These are phyloP conservation scores for Tyto alba DNA, from an alignment of 2,113 vertebrate species.

Conservation along the genomic window DNA sequence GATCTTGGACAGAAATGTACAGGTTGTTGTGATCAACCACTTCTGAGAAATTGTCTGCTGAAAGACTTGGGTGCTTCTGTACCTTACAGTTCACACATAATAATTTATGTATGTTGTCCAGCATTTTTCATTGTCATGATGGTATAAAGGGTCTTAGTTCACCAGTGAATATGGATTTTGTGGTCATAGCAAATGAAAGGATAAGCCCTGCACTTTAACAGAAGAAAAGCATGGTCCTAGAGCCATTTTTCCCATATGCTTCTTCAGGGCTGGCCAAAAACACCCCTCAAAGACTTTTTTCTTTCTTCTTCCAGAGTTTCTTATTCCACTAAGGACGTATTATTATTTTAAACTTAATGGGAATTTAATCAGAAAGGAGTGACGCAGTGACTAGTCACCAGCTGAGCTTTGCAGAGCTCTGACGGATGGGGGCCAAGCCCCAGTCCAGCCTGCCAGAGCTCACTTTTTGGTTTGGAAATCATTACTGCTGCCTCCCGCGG, in stretches of 20 bases:
- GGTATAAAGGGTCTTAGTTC: background rate
- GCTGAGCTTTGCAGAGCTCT: constrained; percentile 21
- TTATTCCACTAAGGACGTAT: background rate
- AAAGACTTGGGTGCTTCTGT: constrained; percentile 37
- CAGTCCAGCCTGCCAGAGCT: constrained; percentile 23
- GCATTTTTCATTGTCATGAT: background rate
- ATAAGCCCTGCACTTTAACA: background rate
- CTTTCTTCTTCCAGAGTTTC: constrained; percentile 23
- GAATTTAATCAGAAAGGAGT: constrained; percentile 57
- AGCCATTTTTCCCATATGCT: background rate
- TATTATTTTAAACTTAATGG: constrained; percentile 35
- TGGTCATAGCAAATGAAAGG: background rate
- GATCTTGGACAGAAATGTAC: background rate
- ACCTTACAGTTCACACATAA: background rate
- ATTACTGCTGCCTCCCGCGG: constrained; percentile 1
- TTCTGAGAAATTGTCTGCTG: constrained; percentile 2
- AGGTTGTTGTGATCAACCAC: constrained; percentile 26
- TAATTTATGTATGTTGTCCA: background rate
- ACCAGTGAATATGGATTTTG: background rate
- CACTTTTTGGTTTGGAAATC: constrained; percentile 40
- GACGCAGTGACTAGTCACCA: constrained; percentile 30
- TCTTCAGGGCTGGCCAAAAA: background rate
- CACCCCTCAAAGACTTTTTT: background rate
- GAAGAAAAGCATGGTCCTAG: background rate
- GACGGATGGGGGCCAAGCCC: constrained; percentile 12